A percentile compares a stretch with the other conserved stretches of the same genome.
Evolutionary conservation across 2,113 vertebrate species (phyloP).

Genomic region (Octodon degus): DNA sequence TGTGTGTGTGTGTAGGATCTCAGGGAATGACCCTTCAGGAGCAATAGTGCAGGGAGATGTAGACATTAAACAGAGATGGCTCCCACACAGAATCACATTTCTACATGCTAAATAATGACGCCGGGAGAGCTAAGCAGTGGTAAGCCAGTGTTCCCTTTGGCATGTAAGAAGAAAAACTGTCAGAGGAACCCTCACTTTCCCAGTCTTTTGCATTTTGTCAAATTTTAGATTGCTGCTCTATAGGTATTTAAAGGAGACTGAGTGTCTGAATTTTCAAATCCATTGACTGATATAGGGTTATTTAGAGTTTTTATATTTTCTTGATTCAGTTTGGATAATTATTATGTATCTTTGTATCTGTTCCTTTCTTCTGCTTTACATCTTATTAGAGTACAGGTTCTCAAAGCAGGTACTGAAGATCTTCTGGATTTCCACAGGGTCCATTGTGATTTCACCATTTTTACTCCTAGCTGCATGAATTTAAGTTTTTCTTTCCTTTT

Average conservation of each 20-base stretch:
- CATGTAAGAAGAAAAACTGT: neutral
- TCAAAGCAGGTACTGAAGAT: neutral
- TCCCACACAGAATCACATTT: neutral
- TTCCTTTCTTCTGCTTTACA: neutral
- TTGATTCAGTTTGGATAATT: neutral
- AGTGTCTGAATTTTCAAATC: neutral
- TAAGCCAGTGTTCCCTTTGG: neutral
- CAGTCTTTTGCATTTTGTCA: neutral
- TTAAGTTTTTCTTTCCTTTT: neutral
- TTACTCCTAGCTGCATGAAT: neutral
- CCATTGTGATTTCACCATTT: neutral
- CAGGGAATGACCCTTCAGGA: neutral
- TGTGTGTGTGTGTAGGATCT: neutral
- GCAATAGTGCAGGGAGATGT: too few species aligned
- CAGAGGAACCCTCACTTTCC: neutral
- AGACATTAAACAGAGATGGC: neutral
- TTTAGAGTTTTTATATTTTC: too few species aligned
- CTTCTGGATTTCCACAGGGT: neutral
- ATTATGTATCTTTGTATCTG: neutral
- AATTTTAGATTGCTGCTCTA: neutral
- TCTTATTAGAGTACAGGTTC: neutral
- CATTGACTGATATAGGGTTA: too few species aligned
- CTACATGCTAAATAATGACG: neutral
- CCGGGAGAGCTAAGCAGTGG: neutral
- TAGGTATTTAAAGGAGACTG: neutral